phyloP scores from a whole-genome alignment of 2,113 vertebrate species.

The Anolis sagrei region DNA sequence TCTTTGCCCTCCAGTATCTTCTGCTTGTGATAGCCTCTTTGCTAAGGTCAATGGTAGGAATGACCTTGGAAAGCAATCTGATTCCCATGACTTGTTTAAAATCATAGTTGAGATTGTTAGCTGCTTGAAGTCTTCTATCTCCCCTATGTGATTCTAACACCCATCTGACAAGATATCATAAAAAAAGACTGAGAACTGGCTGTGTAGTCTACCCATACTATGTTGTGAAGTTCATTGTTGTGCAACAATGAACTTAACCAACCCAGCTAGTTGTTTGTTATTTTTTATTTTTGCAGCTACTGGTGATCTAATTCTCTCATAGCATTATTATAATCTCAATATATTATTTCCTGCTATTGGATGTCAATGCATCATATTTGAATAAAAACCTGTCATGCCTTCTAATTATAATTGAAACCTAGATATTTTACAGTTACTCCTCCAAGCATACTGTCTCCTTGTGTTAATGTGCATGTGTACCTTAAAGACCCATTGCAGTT shows the following conservation, averaged over 20 bases:
- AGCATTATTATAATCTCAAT: not conserved
- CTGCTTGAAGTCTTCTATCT: too few relatives aligned
- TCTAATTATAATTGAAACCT: not conserved
- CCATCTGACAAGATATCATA: too few relatives aligned
- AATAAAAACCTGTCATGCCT: not conserved
- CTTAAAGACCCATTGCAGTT: too few relatives aligned
- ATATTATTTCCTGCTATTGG: not conserved
- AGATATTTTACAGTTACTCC: not conserved
- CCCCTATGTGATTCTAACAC: too few relatives aligned
- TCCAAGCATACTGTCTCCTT: not conserved
- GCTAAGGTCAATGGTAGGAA: too few relatives aligned
- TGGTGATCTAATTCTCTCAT: not conserved
- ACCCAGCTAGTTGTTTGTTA: not conserved
- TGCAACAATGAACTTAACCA: not conserved
- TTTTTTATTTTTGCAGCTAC: not conserved
- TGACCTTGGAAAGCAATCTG: too few relatives aligned
- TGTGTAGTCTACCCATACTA: not conserved
- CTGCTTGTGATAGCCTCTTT: too few relatives aligned
- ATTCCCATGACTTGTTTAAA: too few relatives aligned
- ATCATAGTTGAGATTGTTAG: too few relatives aligned
- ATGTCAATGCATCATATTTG: not conserved
- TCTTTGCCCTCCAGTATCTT: too few relatives aligned
- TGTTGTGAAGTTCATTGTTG: not conserved
- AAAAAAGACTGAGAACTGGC: too few relatives aligned
- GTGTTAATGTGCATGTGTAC: not conserved